Evolutionary conservation across 2,888 invertebrate genomes (phyloP).

Genomic region (Invenusta paracnida): DNA sequence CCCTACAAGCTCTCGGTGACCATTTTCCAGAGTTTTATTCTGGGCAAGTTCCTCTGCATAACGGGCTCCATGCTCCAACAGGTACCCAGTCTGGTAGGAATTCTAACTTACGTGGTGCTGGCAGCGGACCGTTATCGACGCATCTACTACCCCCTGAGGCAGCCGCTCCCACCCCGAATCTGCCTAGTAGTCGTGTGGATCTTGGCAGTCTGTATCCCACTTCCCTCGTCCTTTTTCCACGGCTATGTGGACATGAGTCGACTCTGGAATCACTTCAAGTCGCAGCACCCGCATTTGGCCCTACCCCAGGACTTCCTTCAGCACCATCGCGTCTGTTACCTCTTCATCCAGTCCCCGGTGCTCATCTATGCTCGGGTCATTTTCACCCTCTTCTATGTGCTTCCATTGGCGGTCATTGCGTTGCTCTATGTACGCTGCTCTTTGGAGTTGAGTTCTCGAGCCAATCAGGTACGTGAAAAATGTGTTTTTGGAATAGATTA

Average conservation of each 20-base stretch:
- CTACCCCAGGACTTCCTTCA: neutral
- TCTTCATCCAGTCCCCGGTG: neutral
- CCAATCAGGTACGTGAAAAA: constrained; percentile 12
- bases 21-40: neutral
- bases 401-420: neutral
- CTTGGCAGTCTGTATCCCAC: neutral
- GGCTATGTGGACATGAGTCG: constrained; percentile 8
- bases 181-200: constrained; percentile 1
- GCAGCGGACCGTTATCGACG: constrained; percentile 12
- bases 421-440: constrained; percentile 5
- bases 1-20: constrained; percentile 21
- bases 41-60: constrained; percentile 6
- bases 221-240: constrained; percentile 24
- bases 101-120: constrained; percentile 18
- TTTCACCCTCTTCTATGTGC: neutral
- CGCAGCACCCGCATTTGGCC: neutral
- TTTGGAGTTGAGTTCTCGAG: neutral
- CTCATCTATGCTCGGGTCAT: constrained; percentile 3
- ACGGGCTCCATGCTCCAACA: constrained; percentile 19
- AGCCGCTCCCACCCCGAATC: neutral
- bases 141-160: constrained; percentile 3
- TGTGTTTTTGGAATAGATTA: too few relatives aligned
- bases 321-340: neutral
- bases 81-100: neutral
- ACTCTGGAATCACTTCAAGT: neutral